Percentiles rank a stretch among this genome's conserved stretches.
Evolutionary conservation across 2,888 invertebrate genomes (phyloP).

Genomic region (Sesamia inferens): DNA sequence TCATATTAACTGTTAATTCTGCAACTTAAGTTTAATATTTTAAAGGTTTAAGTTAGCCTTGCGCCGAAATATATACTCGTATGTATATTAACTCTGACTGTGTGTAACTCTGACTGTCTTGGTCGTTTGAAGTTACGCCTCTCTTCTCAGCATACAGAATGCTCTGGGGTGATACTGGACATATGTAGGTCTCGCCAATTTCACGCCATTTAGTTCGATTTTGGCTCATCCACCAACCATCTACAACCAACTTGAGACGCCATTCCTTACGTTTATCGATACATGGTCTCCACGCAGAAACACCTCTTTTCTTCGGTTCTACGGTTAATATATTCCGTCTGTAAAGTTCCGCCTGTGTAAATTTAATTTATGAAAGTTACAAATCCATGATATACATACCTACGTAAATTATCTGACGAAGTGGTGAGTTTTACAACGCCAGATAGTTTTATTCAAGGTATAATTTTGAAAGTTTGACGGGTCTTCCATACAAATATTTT

Average conservation of each 20-base stretch:
- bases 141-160: background rate
- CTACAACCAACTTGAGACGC: background rate
- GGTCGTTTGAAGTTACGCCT: background rate
- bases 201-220: background rate
- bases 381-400: too few species aligned
- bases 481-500: too few species aligned
- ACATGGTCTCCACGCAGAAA: background rate
- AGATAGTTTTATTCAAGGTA: too few species aligned
- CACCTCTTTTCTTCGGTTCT: background rate
- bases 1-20: too few species aligned
- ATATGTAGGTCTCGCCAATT: background rate
- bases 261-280: background rate
- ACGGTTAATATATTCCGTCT: background rate
- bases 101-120: background rate
- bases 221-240: background rate
- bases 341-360: background rate
- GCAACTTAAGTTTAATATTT: too few species aligned
- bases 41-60: too few species aligned
- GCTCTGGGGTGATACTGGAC: background rate
- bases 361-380: background rate
- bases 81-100: too few species aligned
- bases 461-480: too few species aligned
- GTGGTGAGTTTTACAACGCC: too few species aligned
- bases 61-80: too few species aligned
- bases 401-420: too few species aligned